These are phyloP conservation scores for Dynastes tityus DNA, from an alignment of 2,888 invertebrate genomes.

Conservation along the genomic window DNA sequence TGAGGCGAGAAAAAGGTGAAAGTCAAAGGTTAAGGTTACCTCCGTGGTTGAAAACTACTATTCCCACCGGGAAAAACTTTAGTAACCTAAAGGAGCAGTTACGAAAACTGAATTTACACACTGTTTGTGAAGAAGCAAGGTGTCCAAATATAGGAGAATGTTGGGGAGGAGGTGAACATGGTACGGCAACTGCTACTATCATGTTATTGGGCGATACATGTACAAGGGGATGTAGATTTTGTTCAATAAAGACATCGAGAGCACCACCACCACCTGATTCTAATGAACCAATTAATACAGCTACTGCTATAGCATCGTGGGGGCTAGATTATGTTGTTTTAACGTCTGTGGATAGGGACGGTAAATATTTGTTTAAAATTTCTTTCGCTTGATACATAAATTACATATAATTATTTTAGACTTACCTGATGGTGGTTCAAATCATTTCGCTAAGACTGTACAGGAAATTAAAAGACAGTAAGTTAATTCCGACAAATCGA, in stretches of 20 bases:
- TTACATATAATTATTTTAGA: slow-evolving; percentile 74
- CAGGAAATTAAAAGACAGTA: slow-evolving; percentile 86
- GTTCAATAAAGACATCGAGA: slow-evolving; percentile 97
- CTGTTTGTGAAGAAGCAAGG: slow-evolving; percentile 97
- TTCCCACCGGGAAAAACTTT: slow-evolving; percentile 92
- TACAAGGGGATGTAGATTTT: slow-evolving; percentile 97
- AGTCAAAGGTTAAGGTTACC: slow-evolving; percentile 87
- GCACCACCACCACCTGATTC: slow-evolving; percentile 92
- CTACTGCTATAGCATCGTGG: slow-evolving; percentile 93
- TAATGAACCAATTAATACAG: slow-evolving; percentile 93
- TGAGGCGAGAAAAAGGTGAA: slow-evolving; percentile 86
- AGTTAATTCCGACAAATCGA: slow-evolving; percentile 61
- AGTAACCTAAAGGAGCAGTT: slow-evolving; percentile 88
- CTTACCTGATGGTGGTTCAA: slow-evolving; percentile 93
- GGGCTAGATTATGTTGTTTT: slow-evolving; percentile 97
- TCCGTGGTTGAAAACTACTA: slow-evolving; percentile 95
- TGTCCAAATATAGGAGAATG: slow-evolving; percentile 99
- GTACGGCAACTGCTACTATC: slow-evolving; percentile 98
- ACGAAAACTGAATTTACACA: slow-evolving; percentile 89
- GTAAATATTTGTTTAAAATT: slow-evolving; percentile 70
- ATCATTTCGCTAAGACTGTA: slow-evolving; percentile 95
- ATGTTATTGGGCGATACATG: slow-evolving; percentile 99
- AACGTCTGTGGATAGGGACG: slow-evolving; percentile 98
- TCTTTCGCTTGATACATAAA: slow-evolving; percentile 34
- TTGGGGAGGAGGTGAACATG: slow-evolving; percentile 96